These are phyloP conservation scores for Cheilosia scutellata DNA, from an alignment of 2,888 invertebrate species.

Conservation along the genomic window DNA sequence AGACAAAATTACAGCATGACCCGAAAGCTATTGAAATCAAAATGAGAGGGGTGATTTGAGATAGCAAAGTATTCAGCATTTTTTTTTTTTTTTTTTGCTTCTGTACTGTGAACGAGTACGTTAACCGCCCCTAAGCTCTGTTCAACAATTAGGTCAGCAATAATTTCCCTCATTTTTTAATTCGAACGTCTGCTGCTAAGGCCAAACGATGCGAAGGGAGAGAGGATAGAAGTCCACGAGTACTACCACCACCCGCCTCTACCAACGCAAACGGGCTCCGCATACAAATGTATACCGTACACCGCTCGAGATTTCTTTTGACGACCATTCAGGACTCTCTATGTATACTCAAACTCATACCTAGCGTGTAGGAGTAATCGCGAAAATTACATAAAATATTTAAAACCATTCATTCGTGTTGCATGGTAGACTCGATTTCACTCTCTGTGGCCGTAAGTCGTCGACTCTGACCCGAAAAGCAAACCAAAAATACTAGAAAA, in stretches of 20 bases:
- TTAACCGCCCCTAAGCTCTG: slow-evolving; percentile 39
- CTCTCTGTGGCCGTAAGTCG: slow-evolving; percentile 35
- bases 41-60: slow-evolving; percentile 22
- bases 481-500: slow-evolving; percentile 37
- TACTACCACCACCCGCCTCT: slow-evolving; percentile 13
- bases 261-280: slow-evolving; percentile 31
- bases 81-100: not conserved
- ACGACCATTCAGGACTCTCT: slow-evolving; percentile 52
- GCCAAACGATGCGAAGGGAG: not conserved
- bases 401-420: slow-evolving; percentile 68
- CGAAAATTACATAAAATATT: slow-evolving; percentile 76
- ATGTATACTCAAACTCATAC: not conserved
- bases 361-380: slow-evolving; percentile 63
- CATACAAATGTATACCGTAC: slow-evolving; percentile 49
- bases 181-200: slow-evolving; percentile 37
- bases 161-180: slow-evolving; percentile 57
- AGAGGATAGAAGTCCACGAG: slow-evolving; percentile 18
- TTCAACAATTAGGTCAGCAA: slow-evolving; percentile 69
- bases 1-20: slow-evolving; percentile 41
- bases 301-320: slow-evolving; percentile 34
- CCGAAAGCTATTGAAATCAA: slow-evolving; percentile 49
- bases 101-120: slow-evolving; percentile 7
- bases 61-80: slow-evolving; percentile 3
- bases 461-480: slow-evolving; percentile 4
- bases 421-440: slow-evolving; percentile 18